Evolutionary conservation across 2,888 invertebrate genomes (phyloP).

Genomic region (Lymantria dispar): DNA sequence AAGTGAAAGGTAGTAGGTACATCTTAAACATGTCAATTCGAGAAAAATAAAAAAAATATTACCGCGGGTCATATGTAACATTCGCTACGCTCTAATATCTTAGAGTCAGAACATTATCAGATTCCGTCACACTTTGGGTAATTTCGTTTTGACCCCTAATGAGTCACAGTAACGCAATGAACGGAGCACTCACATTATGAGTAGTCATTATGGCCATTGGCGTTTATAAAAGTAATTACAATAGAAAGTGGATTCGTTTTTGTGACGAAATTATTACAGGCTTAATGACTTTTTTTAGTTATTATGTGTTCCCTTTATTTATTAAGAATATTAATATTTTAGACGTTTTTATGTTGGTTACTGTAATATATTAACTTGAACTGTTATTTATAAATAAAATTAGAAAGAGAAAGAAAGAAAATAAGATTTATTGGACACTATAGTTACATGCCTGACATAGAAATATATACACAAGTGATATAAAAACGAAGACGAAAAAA

Average conservation of each 20-base stretch:
- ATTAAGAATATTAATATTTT: conserved; percentile 17
- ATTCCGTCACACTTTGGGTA: conserved; percentile 75
- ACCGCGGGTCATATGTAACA: conserved; percentile 34
- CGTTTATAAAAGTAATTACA: conserved; percentile 67
- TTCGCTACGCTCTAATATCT: conserved; percentile 57
- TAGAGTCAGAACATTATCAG: conserved; percentile 64
- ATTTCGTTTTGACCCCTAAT: conserved; percentile 66
- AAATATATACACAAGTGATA: too few relatives aligned
- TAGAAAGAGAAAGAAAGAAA: too few relatives aligned
- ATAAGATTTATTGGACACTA: too few relatives aligned
- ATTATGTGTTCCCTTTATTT: conserved; percentile 28
- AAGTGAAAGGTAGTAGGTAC: too few relatives aligned
- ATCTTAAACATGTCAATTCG: not conserved
- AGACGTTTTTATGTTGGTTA: conserved; percentile 9
- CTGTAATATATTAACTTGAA: not conserved
- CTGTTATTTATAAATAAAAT: not conserved
- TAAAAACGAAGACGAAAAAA: too few relatives aligned
- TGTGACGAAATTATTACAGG: conserved; percentile 47
- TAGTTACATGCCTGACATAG: too few relatives aligned
- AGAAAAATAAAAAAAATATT: conserved; percentile 22
- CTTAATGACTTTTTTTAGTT: conserved; percentile 28
- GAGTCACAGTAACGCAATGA: conserved; percentile 68
- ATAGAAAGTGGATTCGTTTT: conserved; percentile 52
- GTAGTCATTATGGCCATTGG: conserved; percentile 53
- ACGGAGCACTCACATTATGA: conserved; percentile 60